These are phyloP conservation scores for Callimorpha dominula DNA, from an alignment of 2,888 invertebrate species.

Conservation along the genomic window DNA sequence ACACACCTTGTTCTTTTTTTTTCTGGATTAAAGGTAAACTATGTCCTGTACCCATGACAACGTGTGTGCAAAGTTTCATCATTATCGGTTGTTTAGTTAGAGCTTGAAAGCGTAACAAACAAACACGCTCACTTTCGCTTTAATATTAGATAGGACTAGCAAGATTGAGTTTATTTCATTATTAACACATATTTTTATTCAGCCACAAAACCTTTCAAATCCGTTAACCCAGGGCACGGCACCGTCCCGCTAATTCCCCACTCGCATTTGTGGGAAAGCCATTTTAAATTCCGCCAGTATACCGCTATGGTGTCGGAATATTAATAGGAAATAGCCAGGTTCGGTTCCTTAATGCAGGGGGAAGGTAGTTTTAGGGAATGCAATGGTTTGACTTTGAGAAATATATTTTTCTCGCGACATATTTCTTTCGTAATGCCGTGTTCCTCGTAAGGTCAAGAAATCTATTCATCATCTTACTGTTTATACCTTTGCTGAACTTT, in stretches of 20 bases:
- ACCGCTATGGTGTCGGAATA: constrained; percentile 38
- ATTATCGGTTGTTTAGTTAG: no score
- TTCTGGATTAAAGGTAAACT: no score
- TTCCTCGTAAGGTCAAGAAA: neutral
- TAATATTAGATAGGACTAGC: no score
- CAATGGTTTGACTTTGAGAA: neutral
- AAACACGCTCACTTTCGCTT: no score
- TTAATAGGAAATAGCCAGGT: constrained; percentile 39
- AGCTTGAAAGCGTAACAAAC: no score
- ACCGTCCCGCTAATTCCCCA: constrained; percentile 28
- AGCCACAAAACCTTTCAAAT: neutral
- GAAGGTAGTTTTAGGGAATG: constrained; percentile 14
- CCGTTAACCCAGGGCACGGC: neutral
- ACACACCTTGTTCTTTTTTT: no score
- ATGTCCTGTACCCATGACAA: no score
- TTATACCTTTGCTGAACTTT: no score
- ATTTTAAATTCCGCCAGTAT: constrained; percentile 42
- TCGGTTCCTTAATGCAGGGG: constrained; percentile 6
- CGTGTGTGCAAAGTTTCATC: no score
- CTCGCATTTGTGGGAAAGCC: constrained; percentile 36
- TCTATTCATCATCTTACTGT: neutral
- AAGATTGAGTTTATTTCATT: no score
- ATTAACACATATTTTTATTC: no score
- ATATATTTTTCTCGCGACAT: neutral
- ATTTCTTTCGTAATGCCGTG: neutral